A percentile compares a stretch with the other conserved stretches of the same genome.
Conservation (phyloP, 2,113 vertebrate genomes). For the Microtus pennsylvanicus region DNA sequence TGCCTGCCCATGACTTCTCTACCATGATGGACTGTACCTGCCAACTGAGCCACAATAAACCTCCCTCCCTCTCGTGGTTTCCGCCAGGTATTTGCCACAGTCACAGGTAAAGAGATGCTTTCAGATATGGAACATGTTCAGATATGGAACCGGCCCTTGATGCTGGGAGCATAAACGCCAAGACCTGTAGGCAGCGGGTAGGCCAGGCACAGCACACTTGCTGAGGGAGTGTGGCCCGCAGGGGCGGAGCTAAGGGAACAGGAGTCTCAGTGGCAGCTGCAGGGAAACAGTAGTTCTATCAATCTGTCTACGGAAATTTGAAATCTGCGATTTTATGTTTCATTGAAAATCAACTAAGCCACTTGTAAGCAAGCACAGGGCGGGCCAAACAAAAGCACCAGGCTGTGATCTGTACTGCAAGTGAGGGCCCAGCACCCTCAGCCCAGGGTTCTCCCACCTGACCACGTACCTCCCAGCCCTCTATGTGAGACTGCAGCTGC, state of each 20-base stretch:
- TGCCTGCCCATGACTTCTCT: too few relatives aligned
- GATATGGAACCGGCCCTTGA: neutral
- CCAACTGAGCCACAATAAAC: neutral
- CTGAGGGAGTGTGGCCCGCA: fast-evolving
- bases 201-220: fast-evolving
- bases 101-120: neutral
- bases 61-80: neutral
- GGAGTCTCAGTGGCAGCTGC: neutral
- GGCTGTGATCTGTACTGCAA: fast-evolving
- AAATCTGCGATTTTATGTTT: neutral
- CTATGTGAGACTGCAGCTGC: constrained; percentile 98
- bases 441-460: neutral
- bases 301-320: neutral
- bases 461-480: constrained; percentile 97
- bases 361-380: neutral
- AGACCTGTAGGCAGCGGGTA: neutral
- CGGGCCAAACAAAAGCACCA: neutral
- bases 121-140: too few relatives aligned
- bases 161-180: neutral
- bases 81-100: neutral
- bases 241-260: fast-evolving
- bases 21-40: neutral
- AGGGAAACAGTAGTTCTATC: fast-evolving
- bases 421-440: neutral
- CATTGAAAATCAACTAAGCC: neutral